Base-by-base conservation (phyloP, 1,140 invertebrate species). In the Cryptotermes secundus region DNA sequence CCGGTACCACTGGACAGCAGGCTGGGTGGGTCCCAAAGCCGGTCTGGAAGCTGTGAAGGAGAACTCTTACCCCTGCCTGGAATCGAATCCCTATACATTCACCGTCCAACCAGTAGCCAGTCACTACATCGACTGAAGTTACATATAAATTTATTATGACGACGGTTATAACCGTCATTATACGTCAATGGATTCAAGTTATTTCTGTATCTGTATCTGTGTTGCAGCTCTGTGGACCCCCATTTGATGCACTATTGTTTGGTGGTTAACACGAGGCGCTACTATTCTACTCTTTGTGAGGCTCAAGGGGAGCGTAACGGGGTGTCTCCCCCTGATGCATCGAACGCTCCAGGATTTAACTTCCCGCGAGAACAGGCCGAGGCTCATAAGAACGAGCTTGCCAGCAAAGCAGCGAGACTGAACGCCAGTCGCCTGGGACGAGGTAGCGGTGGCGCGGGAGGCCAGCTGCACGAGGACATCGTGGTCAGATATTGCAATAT, bases 191-290 rank as follows among this genome's bases (percentile, higher is more conserved):
- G 38, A n/a, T 38, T 38, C n/a, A 38, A 38, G 38, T 38, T 38
- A 38, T 12, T 6, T 38, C 4, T 38, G 38, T 38, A 6, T 38
- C 4, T 38, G 38, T 4, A 38, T 49, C 3, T 19, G 16, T 49
- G 45, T 49, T 79, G 38, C 88, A 92, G 92, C 86, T 90, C 91
- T 72, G 91, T 92, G 85, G 92, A 93, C 87, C 92, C 92, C 1
- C 91, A 93, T 87, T 87, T 89, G 10, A 92, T 92, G 9, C 89
- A 90, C 49, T 93, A 93, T 87, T 93, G 92, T 86, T 89, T 93
- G 6, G 92, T 92, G 12, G 90, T 92, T 7, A 93, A 91, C 24
- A 90, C 89, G n/a, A 87, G 88, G 82, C 91, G 89, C 82, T 91
- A 92, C 87, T 92, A 92, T 86, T 90, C 90, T 1, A 91, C 92